phyloP scores from a whole-genome alignment of 2,888 invertebrate species.

The Chrysotoxum bicinctum region DNA sequence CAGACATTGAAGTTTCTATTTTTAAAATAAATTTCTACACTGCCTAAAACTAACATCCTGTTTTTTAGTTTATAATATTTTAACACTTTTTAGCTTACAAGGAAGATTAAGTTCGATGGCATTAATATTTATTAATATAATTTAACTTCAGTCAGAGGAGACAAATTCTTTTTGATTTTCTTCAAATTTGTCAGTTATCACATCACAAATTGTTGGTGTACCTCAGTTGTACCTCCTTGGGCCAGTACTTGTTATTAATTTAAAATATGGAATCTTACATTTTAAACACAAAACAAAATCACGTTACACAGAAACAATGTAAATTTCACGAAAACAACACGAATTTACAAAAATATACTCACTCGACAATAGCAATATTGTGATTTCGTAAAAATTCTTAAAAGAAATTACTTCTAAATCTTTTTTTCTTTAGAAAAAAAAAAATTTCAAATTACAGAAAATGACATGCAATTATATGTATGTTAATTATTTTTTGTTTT shows the following conservation, averaged over 20 bases:
- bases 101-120: too few species aligned
- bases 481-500: background rate
- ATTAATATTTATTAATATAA: background rate
- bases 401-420: background rate
- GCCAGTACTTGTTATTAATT: slow-evolving; percentile 18
- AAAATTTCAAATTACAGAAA: background rate
- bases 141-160: background rate
- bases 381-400: slow-evolving; percentile 1
- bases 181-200: too few species aligned
- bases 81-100: too few species aligned
- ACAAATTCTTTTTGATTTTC: background rate
- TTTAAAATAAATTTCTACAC: too few species aligned
- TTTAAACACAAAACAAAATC: slow-evolving; percentile 25
- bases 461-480: background rate
- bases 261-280: background rate
- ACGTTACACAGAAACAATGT: background rate
- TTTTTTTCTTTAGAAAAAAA: background rate
- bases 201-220: background rate
- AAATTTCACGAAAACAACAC: slow-evolving; percentile 1
- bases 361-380: background rate
- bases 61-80: too few species aligned
- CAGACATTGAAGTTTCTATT: too few species aligned
- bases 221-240: slow-evolving; percentile 16
- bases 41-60: too few species aligned
- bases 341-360: background rate